phyloP scores from a whole-genome alignment of 2,888 invertebrate species.

The Meandrusa payeni region DNA sequence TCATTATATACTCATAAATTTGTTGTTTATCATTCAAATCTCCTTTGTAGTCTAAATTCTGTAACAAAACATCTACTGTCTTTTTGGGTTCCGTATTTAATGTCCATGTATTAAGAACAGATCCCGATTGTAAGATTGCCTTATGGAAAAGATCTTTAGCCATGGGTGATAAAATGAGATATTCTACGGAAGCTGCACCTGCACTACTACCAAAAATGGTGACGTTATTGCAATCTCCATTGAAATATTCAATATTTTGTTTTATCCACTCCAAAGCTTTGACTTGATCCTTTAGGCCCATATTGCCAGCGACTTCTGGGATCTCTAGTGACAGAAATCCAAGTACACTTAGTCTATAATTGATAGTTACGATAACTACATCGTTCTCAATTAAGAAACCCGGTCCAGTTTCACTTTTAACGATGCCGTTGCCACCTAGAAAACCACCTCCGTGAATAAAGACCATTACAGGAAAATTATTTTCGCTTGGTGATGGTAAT shows the following conservation, averaged over 20 bases:
- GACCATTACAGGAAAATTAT: constrained; percentile 47
- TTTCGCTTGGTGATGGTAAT: constrained; percentile 29
- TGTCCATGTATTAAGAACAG: constrained; percentile 48
- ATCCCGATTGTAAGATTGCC: constrained; percentile 54
- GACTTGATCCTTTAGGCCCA: constrained; percentile 60
- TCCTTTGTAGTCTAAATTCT: constrained; percentile 39
- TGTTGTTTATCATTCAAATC: constrained; percentile 31
- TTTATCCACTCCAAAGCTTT: constrained; percentile 54
- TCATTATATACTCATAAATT: constrained; percentile 38
- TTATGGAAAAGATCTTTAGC: constrained; percentile 51
- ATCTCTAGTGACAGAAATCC: constrained; percentile 56
- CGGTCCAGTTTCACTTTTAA: constrained; percentile 46
- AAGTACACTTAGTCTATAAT: constrained; percentile 58
- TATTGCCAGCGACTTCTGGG: constrained; percentile 52
- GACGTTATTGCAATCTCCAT: constrained; percentile 50
- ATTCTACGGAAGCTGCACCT: constrained; percentile 49
- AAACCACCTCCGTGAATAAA: constrained; percentile 65
- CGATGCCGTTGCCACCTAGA: constrained; percentile 45
- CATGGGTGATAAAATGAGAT: constrained; percentile 43
- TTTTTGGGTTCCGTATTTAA: constrained; percentile 39
- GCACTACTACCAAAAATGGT: constrained; percentile 53
- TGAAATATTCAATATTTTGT: constrained; percentile 48
- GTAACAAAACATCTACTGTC: constrained; percentile 33
- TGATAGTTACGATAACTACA: constrained; percentile 58
- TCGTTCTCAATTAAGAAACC: constrained; percentile 52